Conservation (phyloP, 2,113 vertebrate genomes). For the Puffinus mauretanicus region DNA sequence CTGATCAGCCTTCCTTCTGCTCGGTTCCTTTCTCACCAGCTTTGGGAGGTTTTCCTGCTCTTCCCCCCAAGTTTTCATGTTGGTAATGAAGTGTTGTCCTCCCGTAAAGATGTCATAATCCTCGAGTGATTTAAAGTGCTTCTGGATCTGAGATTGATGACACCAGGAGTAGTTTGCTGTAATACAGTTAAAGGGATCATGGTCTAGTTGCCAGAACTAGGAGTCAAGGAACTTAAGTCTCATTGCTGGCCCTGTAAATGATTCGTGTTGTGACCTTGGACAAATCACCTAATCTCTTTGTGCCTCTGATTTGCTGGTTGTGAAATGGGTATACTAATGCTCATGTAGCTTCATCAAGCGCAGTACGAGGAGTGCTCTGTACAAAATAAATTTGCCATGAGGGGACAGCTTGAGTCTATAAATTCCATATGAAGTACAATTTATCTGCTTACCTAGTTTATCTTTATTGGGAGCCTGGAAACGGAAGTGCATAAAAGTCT, state of each 20-base stretch:
- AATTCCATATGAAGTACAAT: slow-evolving; percentile 13
- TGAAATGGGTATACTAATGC: background rate
- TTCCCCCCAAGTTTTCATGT: background rate
- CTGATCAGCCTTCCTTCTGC: background rate
- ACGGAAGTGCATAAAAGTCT: background rate
- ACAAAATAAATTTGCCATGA: background rate
- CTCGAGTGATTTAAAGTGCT: background rate
- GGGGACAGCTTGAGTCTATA: background rate
- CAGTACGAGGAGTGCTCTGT: background rate
- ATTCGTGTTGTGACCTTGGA: slow-evolving; percentile 27
- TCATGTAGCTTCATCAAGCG: background rate
- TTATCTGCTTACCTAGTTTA: background rate
- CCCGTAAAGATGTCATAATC: slow-evolving; percentile 35
- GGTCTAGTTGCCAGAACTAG: background rate
- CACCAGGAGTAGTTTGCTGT: background rate
- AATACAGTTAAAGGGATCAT: slow-evolving; percentile 5
- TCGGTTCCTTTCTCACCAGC: background rate
- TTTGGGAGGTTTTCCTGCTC: background rate
- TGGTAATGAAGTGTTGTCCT: slow-evolving; percentile 26
- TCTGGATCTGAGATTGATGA: background rate
- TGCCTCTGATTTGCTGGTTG: background rate
- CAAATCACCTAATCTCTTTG: background rate
- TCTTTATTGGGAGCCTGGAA: background rate
- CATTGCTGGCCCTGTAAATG: background rate
- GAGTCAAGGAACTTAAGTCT: background rate